Evolutionary conservation across 2,113 vertebrate genomes (phyloP), one percentile per base, ranked within the genome.

Genomic region (Merops nubicus): DNA sequence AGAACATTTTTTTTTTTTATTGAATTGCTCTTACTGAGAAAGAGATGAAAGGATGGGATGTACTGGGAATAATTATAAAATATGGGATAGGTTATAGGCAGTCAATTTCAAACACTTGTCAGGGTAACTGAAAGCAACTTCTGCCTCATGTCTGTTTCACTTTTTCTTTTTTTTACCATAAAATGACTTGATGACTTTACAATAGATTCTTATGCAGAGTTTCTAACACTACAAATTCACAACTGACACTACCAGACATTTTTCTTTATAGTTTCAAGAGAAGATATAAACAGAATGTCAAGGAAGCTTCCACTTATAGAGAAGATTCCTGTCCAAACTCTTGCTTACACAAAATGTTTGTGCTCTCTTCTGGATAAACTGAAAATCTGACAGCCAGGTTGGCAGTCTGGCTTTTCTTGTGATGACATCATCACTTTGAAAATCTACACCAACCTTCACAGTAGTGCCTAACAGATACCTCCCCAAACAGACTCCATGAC

Each of bases 401-500:
- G 4, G 5, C 28, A 79, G 16, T 22, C 15, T 47, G 12, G 4
- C 8, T 73, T 79, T 76, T 60, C 48, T 45, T 67, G 5, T 40
- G 20, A 50, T 47, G 6, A 6, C 12, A 7, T 42, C 15, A 14
- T 65, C 4, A 20, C 13, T 73, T 45, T 22, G 29, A 76, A 88
- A 72, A 45, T 45, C 8, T 34, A 47, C 9, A 38, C 8, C 29
- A 67, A 7, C 12, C 17, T 76, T 57, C 23, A 63, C 7, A 68
- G 4, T 45, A 42, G 5, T 43, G 12, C 3, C 0, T 36, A 50
- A 70, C 4, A 65, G 10, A 31, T 29, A 40, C 2, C 5, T 51
- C 21, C 42, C 6, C 11, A 33, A 65, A 22, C 0, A 13, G 15
- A 51, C 3, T 36, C 51, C 31, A 12, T 3, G 2, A 21, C 9